Evolutionary conservation across 1,140 invertebrate genomes (phyloP).

Genomic region (Phymastichus coffea): DNA sequence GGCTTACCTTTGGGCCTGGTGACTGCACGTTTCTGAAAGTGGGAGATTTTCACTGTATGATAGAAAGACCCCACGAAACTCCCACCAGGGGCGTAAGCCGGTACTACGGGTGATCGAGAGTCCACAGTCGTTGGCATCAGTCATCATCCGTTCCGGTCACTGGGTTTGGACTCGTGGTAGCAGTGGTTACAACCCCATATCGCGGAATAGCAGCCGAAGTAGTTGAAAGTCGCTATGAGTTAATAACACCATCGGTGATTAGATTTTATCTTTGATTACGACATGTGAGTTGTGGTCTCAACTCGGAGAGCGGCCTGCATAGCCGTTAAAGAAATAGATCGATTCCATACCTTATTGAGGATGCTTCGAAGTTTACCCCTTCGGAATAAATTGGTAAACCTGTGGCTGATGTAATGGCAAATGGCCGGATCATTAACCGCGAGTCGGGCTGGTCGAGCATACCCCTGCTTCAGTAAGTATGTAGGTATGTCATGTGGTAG

Average conservation of each 20-base stretch:
- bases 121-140: not conserved
- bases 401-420: too few species aligned
- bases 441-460: too few species aligned
- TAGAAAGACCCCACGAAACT: not conserved
- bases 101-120: slow-evolving; percentile 1
- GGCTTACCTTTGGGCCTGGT: slow-evolving; percentile 16
- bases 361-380: too few species aligned
- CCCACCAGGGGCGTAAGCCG: not conserved
- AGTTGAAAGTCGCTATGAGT: not conserved
- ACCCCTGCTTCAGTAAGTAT: too few species aligned
- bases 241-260: not conserved
- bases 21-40: not conserved
- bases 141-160: not conserved
- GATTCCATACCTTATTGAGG: too few species aligned
- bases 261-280: not conserved
- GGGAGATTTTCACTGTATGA: not conserved
- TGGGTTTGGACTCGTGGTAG: slow-evolving; percentile 3
- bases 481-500: too few species aligned
- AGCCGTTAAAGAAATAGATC: too few species aligned
- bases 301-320: too few species aligned
- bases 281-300: slow-evolving; percentile 17
- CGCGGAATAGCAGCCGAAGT: too few species aligned
- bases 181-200: too few species aligned
- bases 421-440: too few species aligned
- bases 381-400: too few species aligned